Conservation (phyloP, 2,888 invertebrate species). For the Perdita meconis region DNA sequence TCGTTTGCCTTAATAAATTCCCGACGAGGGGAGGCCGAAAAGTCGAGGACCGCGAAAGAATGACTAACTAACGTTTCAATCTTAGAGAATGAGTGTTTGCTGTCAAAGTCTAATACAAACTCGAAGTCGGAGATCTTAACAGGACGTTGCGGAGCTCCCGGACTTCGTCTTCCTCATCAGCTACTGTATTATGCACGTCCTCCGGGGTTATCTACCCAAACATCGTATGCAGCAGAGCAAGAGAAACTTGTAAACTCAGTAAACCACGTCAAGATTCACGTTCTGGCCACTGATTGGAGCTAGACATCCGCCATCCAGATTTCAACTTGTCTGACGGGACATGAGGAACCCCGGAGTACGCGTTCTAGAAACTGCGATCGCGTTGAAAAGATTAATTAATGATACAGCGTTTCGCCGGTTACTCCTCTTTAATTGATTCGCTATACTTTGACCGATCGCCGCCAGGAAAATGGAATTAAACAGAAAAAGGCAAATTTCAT, state of each 20-base stretch:
- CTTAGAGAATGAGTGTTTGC: not conserved
- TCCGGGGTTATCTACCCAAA: constrained; percentile 10
- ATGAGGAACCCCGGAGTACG: not conserved
- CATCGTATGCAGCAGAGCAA: constrained; percentile 4
- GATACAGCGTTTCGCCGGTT: too few relatives aligned
- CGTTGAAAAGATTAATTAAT: not conserved
- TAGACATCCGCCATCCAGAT: not conserved
- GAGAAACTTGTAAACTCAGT: constrained; percentile 6
- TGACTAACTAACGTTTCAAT: not conserved
- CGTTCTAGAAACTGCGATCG: not conserved
- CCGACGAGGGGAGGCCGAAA: too few relatives aligned
- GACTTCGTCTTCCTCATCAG: constrained; percentile 9
- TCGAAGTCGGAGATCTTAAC: not conserved
- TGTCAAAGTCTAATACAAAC: not conserved
- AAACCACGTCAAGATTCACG: constrained; percentile 4
- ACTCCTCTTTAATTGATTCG: too few relatives aligned
- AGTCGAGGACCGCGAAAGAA: not conserved
- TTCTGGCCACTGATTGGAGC: constrained; percentile 10
- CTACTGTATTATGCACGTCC: constrained; percentile 11
- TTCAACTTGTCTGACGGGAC: not conserved
- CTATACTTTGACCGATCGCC: too few relatives aligned
- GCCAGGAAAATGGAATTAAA: too few relatives aligned
- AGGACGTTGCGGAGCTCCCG: not conserved
- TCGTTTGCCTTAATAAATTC: too few relatives aligned
- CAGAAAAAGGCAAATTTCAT: too few relatives aligned